Conservation (phyloP, 2,113 vertebrate genomes). For the Oxyura jamaicensis region DNA sequence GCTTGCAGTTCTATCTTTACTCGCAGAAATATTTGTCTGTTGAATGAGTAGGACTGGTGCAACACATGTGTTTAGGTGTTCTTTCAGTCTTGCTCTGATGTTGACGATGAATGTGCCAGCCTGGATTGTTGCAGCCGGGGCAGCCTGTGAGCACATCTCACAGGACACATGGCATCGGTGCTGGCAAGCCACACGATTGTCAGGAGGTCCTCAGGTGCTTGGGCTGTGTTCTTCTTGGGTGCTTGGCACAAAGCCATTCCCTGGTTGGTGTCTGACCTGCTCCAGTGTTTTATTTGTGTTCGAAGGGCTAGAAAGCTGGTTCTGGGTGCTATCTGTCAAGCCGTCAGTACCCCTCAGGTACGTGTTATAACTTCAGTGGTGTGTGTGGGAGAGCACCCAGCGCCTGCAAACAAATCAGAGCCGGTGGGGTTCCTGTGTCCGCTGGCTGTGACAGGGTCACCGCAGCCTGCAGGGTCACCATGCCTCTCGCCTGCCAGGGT, state of each 20-base stretch:
- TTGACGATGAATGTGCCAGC: fast-evolving
- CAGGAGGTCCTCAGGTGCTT: not conserved
- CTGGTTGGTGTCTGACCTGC: fast-evolving
- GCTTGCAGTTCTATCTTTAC: not conserved
- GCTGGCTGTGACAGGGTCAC: fast-evolving
- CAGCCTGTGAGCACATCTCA: not conserved
- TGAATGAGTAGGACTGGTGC: not conserved
- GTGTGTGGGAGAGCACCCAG: not conserved
- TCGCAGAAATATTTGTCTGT: not conserved
- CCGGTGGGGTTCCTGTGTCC: not conserved
- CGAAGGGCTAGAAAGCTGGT: not conserved
- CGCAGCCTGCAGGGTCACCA: not conserved
- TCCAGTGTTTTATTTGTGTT: fast-evolving
- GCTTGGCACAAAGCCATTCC: not conserved
- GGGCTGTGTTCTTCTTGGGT: fast-evolving
- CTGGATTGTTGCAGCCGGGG: not conserved
- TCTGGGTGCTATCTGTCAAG: not conserved
- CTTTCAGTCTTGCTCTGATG: not conserved
- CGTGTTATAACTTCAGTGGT: no score
- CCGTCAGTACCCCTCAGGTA: fast-evolving
- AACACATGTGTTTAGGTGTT: no score
- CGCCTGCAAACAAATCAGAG: not conserved
- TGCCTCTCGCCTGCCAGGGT: not conserved
- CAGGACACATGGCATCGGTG: fast-evolving
- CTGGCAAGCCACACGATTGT: not conserved